A percentile compares a stretch with the other conserved stretches of the same genome.
These are phyloP conservation scores for Amblyopsis rosae DNA, from an alignment of 2,113 vertebrate species.

Conservation along the genomic window DNA sequence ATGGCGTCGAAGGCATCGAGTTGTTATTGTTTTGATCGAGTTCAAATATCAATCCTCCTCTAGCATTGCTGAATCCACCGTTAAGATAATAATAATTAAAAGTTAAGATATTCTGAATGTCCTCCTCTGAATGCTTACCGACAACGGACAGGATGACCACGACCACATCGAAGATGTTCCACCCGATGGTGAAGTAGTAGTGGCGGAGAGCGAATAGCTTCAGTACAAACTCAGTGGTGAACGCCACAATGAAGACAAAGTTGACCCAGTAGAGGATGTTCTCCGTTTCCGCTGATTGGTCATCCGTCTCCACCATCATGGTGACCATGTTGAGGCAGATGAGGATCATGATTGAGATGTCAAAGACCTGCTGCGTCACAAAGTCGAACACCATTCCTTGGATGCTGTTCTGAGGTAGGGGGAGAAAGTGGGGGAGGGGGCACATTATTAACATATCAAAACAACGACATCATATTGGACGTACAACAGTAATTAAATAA, in stretches of 20 bases:
- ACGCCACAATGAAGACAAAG: conserved; percentile 93
- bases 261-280: conserved; percentile 96
- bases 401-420: conserved; percentile 84
- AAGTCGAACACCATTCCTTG: conserved; percentile 97
- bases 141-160: conserved; percentile 98
- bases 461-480: too few species aligned
- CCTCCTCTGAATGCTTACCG: conserved; percentile 80
- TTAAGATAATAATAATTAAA: background rate
- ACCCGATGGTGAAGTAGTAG: conserved; percentile 98
- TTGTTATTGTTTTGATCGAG: too few species aligned
- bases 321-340: conserved; percentile 99
- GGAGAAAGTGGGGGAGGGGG: background rate
- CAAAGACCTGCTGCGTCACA: conserved; percentile 97
- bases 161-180: conserved; percentile 98
- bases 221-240: conserved; percentile 94
- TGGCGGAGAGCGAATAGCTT: conserved; percentile 95
- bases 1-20: too few species aligned
- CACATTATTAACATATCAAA: background rate
- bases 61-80: too few species aligned
- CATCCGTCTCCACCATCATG: conserved; percentile 99
- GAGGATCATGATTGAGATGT: conserved; percentile 98
- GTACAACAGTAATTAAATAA: too few species aligned
- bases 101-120: background rate
- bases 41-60: too few species aligned
- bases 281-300: conserved; percentile 90